Conservation (phyloP, 2,888 invertebrate genomes). For the Hybos culiciformis region DNA sequence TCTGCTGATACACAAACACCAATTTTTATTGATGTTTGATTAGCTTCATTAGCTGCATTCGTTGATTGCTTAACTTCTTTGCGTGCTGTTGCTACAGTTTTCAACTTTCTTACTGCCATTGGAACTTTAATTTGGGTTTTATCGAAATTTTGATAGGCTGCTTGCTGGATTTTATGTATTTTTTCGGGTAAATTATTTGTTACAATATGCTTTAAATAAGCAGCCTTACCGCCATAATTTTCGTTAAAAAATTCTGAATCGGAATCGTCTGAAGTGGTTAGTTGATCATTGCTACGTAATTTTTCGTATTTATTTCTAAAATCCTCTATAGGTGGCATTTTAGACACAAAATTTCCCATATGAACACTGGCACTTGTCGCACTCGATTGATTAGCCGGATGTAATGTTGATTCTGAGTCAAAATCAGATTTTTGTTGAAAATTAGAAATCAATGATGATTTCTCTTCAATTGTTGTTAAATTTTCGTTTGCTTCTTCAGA, state of each 20-base stretch:
- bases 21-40: slow-evolving; percentile 23
- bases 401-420: slow-evolving; percentile 14
- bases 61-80: slow-evolving; percentile 16
- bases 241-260: slow-evolving; percentile 36
- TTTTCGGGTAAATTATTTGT: slow-evolving; percentile 42
- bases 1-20: slow-evolving; percentile 20
- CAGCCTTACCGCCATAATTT: slow-evolving; percentile 26
- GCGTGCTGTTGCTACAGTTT: slow-evolving; percentile 35
- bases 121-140: slow-evolving; percentile 32
- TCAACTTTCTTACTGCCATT: slow-evolving; percentile 37
- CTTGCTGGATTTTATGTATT: slow-evolving; percentile 37
- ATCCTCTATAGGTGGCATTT: slow-evolving; percentile 52
- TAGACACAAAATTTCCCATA: slow-evolving; percentile 41
- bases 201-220: slow-evolving; percentile 35
- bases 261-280: slow-evolving; percentile 42
- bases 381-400: slow-evolving; percentile 16
- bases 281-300: slow-evolving; percentile 46
- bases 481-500: slow-evolving; percentile 32
- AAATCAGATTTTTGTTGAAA: slow-evolving; percentile 27
- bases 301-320: slow-evolving; percentile 68
- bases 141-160: slow-evolving; percentile 41
- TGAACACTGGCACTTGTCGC: slow-evolving; percentile 28
- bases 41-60: no score
- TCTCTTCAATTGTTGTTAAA: slow-evolving; percentile 26
- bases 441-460: slow-evolving; percentile 29